Conservation (phyloP, 2,113 vertebrate genomes). For the Galbula dea region DNA sequence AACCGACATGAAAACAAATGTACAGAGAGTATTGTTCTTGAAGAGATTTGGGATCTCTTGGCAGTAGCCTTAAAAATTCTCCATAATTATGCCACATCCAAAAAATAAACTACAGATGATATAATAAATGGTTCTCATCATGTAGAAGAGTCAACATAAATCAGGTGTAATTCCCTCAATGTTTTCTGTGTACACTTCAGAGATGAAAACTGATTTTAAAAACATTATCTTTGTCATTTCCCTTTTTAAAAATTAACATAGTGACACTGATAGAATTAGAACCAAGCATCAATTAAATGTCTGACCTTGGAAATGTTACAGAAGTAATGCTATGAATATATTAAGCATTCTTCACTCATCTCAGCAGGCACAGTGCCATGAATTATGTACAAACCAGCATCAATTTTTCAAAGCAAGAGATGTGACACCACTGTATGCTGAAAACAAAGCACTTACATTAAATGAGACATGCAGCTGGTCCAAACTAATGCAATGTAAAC, state of each 20-base stretch:
- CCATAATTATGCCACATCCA: neutral
- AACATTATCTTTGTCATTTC: neutral
- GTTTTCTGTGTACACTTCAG: neutral
- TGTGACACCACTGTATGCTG: constrained; percentile 19
- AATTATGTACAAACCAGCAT: constrained; percentile 60
- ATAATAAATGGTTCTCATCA: neutral
- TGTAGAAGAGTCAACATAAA: neutral
- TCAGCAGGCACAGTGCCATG: constrained; percentile 21
- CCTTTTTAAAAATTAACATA: neutral
- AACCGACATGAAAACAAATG: neutral
- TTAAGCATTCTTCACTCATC: constrained; percentile 37
- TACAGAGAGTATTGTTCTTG: neutral
- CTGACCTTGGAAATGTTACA: constrained; percentile 54
- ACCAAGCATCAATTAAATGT: constrained; percentile 24
- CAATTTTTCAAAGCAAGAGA: constrained; percentile 50
- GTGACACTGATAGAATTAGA: constrained; percentile 10
- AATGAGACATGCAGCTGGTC: neutral
- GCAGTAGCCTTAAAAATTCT: neutral
- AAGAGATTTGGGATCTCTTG: neutral
- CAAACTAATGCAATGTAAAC: neutral
- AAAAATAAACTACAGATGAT: neutral
- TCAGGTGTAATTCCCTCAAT: neutral
- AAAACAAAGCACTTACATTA: constrained; percentile 44
- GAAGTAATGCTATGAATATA: constrained; percentile 18
- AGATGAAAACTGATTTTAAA: neutral